Evolutionary conservation across 1,140 invertebrate species (phyloP), one percentile per base, ranked within the genome.

Genomic region (Zaprionus kolodkinae): DNA sequence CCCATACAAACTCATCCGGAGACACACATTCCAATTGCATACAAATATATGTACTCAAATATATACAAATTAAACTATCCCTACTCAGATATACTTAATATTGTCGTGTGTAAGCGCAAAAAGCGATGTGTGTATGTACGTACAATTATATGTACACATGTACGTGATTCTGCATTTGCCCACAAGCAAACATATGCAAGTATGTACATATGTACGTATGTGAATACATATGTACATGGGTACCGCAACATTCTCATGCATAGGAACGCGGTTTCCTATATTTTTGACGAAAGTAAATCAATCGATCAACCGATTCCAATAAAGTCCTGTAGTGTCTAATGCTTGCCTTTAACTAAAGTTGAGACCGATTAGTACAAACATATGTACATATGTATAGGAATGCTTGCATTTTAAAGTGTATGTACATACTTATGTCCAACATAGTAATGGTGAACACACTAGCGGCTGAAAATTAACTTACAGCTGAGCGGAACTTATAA

Each of bases 401-500:
- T 30, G 27, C 27, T 60, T 43, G 21, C 11, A 72, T 52, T 12
- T 63, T 6, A 6, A 59, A 33, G 15, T n/a, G 10, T 43, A 10
- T 61, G 1, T 57, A 60, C 27, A 11, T n/a, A 60, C 27, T 7
- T n/a, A 13, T 64, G 15, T 36, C 5, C 61, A 17, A 55, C 69
- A 63, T 66, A 66, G 62, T 48, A 72, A 65, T 12, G 27, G 27
- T 30, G 27, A 3, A 30, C 27, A 6, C 27, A 1, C 27, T 30
- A 6, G 27, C 27, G 27, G 3, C 27, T 3, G 4, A 30, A 30
- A 30, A 30, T 1, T 1, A 30, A 30, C 27, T 30, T 30, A 30
- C 27, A 30, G 3, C 27, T 30, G 27, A 30, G 27, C 3, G 1
- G 27, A 30, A 30, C 27, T 30, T 30, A 30, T 30, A 30, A 30